Evolutionary conservation across 2,113 vertebrate genomes (phyloP), one percentile per base, ranked within the genome.

Genomic region (Dromas ardeola): DNA sequence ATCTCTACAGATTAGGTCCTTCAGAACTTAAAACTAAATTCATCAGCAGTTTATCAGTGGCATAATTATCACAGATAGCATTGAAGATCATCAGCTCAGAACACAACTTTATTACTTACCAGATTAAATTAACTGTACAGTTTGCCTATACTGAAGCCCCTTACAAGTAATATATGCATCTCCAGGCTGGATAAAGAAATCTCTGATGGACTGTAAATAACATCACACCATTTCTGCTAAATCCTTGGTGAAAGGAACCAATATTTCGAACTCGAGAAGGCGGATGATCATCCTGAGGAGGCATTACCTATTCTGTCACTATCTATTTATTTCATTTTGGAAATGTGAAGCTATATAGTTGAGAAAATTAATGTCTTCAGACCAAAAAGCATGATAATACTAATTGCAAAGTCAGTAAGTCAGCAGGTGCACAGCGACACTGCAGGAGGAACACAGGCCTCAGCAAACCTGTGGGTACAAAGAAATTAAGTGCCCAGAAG

Each of bases 21-120:
- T 62, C 45, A 74, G 42, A 86, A 67, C 11, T 34, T 47, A 22
- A 16, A 61, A 56, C 6, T 47, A 67, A 91, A 56, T 9, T 52
- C 34, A 43, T 43, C 15, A 15, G 66, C 20, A 50, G 20, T 52
- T 90, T 77, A 45, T 42, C 59, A 74, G 53, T 23, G 22, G 16
- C 13, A 63, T 4, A 55, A 78, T 36, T 49, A 88, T 12, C 50
- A 78, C 2, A 78, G 26, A 13, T 13, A 85, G 56, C 9, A 56
- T 0, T 38, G n/a, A 62, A 65, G 22, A 66, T 19, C 15, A 42
- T 25, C 0, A 56, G 9, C 62, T 70, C 53, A 34, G 58, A 69
- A 25, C 8, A 84, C 32, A 74, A 3, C 16, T 82, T 70, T 4
- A 30, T 70, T 80, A 93, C 95, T 96, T 80, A 93, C 81, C 95